These are phyloP conservation scores for Paedocypris micromegethes DNA, from an alignment of 2,797 vertebrate genomes.

Conservation along the genomic window DNA sequence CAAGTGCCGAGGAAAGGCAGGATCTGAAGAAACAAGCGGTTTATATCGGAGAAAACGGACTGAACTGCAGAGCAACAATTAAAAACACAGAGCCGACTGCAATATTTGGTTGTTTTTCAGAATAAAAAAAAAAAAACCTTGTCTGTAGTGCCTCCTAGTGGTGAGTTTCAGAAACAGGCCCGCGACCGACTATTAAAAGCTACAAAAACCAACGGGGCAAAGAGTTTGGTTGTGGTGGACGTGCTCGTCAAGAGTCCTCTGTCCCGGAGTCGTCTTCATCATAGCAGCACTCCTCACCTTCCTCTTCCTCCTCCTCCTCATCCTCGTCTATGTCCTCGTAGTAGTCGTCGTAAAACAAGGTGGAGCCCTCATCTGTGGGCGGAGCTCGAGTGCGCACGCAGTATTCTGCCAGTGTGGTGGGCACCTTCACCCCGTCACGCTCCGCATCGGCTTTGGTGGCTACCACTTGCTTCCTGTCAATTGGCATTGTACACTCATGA, in stretches of 20 bases:
- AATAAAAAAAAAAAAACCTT: too few relatives aligned
- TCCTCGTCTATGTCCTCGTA: slow-evolving; percentile 85
- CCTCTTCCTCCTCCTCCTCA: slow-evolving; percentile 72
- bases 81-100: not conserved
- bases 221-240: not conserved
- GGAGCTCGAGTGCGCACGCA: slow-evolving; percentile 86
- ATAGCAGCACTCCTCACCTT: slow-evolving; percentile 77
- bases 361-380: slow-evolving; percentile 82
- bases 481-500: not conserved
- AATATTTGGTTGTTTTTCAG: not conserved
- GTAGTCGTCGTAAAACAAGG: slow-evolving; percentile 90
- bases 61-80: too few relatives aligned
- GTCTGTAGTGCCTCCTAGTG: too few relatives aligned
- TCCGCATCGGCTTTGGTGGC: slow-evolving; percentile 87
- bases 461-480: slow-evolving; percentile 84
- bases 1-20: slow-evolving; percentile 17
- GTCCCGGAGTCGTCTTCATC: slow-evolving; percentile 85
- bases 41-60: too few relatives aligned
- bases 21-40: too few relatives aligned
- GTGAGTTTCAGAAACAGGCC: too few relatives aligned
- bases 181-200: slow-evolving; percentile 18
- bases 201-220: slow-evolving; percentile 1
- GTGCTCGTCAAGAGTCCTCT: slow-evolving; percentile 80
- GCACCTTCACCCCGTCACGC: slow-evolving; percentile 86
- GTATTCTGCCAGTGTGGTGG: slow-evolving; percentile 86